Evolutionary conservation across 2,888 invertebrate species (phyloP).

Genomic region (Trissolcus japonicus): DNA sequence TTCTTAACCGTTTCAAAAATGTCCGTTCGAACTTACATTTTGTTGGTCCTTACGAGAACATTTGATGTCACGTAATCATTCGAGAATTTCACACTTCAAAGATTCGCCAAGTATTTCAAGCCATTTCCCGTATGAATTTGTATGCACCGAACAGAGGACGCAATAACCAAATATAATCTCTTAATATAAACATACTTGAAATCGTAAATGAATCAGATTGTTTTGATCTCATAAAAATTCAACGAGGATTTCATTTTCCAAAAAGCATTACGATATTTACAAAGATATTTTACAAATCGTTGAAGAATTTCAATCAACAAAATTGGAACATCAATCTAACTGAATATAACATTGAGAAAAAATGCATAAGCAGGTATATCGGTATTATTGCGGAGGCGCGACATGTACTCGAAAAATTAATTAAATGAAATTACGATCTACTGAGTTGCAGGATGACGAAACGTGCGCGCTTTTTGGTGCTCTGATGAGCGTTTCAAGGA

Average conservation of each 20-base stretch:
- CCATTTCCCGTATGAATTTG: conserved; percentile 50
- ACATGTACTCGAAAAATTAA: neutral
- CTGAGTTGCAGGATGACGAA: conserved; percentile 37
- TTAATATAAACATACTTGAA: too few species aligned
- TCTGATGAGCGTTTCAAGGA: conserved; percentile 56
- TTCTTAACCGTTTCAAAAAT: neutral
- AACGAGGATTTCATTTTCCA: neutral
- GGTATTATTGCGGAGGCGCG: conserved; percentile 4
- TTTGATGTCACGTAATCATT: conserved; percentile 54
- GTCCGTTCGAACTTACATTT: conserved; percentile 26
- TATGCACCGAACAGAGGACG: conserved; percentile 22
- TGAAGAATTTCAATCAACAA: conserved; percentile 1
- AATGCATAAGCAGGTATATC: neutral
- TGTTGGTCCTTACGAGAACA: conserved; percentile 31
- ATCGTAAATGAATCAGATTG: too few species aligned
- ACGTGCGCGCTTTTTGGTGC: conserved; percentile 28
- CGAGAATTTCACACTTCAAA: conserved; percentile 48
- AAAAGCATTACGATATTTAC: neutral
- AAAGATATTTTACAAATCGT: neutral
- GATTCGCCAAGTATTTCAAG: conserved; percentile 46
- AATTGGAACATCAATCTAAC: neutral
- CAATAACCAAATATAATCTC: neutral
- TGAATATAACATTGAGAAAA: neutral
- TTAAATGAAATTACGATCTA: conserved; percentile 26
- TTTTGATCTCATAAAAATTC: neutral